Conservation (phyloP, 2,888 invertebrate species). For the Pycnomerus fuliginosus region DNA sequence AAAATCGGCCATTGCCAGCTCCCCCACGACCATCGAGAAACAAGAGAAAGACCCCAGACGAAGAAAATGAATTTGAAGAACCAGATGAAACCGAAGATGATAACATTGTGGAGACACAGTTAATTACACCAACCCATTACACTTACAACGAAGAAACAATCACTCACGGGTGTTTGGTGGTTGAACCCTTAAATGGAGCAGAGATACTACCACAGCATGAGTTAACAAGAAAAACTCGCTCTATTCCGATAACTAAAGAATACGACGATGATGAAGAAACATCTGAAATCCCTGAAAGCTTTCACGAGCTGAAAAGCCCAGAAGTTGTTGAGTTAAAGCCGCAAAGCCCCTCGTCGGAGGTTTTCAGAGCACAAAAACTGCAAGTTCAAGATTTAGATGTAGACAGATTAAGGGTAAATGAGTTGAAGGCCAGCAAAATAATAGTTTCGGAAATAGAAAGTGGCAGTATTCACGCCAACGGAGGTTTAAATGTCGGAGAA, state of each 20-base stretch:
- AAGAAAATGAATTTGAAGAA: slow-evolving; percentile 6
- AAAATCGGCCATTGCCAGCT: slow-evolving; percentile 80
- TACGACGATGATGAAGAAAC: slow-evolving; percentile 42
- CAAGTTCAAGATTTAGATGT: slow-evolving; percentile 77
- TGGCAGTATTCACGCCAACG: slow-evolving; percentile 68
- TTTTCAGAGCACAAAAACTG: slow-evolving; percentile 62
- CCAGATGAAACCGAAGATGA: not conserved
- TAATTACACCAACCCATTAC: slow-evolving; percentile 41
- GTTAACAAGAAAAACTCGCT: slow-evolving; percentile 33
- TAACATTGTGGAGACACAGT: slow-evolving; percentile 18
- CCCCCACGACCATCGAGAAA: slow-evolving; percentile 80
- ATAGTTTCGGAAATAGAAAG: slow-evolving; percentile 81
- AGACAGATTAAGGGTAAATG: slow-evolving; percentile 74
- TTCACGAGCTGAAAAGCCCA: slow-evolving; percentile 42
- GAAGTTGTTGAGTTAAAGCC: slow-evolving; percentile 1
- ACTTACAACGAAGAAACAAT: slow-evolving; percentile 65
- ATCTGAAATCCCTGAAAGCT: slow-evolving; percentile 46
- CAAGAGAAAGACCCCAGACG: slow-evolving; percentile 25
- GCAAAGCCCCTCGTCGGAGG: slow-evolving; percentile 29
- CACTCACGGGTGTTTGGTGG: slow-evolving; percentile 66
- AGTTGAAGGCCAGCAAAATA: slow-evolving; percentile 76
- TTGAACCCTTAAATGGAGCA: slow-evolving; percentile 61
- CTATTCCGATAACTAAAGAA: slow-evolving; percentile 39
- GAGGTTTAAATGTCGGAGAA: slow-evolving; percentile 66
- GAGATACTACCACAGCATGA: slow-evolving; percentile 41